Evolutionary conservation across 2,113 vertebrate genomes (phyloP).

Genomic region (Nymphicus hollandicus): DNA sequence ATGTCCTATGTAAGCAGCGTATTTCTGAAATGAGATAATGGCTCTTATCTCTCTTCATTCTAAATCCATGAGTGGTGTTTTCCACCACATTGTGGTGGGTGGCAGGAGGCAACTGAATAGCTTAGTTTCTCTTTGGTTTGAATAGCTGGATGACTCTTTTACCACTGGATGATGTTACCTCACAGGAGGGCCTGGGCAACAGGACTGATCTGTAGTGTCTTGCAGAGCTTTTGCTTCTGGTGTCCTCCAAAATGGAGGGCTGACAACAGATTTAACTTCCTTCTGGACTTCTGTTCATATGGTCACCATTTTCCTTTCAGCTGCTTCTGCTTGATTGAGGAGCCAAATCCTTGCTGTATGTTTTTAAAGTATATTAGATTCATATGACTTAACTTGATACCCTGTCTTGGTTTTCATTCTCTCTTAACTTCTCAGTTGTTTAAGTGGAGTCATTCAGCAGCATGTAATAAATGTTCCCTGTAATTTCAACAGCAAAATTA

Average conservation of each 20-base stretch:
- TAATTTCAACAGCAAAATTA: conserved; percentile 37
- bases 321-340: conserved; percentile 21
- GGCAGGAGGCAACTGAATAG: background rate
- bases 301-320: conserved; percentile 43
- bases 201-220: background rate
- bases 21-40: background rate
- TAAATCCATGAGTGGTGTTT: background rate
- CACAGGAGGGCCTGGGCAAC: background rate
- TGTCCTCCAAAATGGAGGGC: background rate
- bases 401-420: conserved; percentile 47
- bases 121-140: background rate
- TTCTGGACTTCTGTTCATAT: conserved; percentile 31
- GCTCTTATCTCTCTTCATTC: background rate
- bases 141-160: background rate
- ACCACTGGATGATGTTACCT: background rate
- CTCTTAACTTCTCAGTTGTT: conserved; percentile 9
- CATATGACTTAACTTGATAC: conserved; percentile 51
- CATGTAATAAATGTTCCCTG: conserved; percentile 25
- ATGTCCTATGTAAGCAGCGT: background rate
- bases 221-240: background rate
- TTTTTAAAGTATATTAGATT: conserved; percentile 51
- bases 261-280: background rate
- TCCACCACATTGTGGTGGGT: background rate
- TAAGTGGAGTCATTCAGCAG: conserved; percentile 22
- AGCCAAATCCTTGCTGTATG: conserved; percentile 47